Conservation (phyloP, 92 coral and sea anemone genomes). For the Anthopleura xanthogrammica region DNA sequence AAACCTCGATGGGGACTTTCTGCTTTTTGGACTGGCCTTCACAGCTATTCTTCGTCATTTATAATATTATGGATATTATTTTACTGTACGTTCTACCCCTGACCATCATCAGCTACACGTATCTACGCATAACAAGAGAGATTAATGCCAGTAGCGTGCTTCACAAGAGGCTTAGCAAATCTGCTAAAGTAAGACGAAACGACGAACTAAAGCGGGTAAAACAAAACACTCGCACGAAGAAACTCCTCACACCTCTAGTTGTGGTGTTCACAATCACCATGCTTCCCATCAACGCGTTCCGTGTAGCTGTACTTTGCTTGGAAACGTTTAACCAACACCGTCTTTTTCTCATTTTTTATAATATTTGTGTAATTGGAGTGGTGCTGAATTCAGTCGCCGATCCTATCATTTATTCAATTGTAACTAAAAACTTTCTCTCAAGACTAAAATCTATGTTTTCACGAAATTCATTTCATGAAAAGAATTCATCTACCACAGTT, state of each 20-base stretch:
- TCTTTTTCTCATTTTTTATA: constrained; percentile 21
- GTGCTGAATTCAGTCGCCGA: constrained; percentile 55
- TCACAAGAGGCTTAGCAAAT: constrained; percentile 31
- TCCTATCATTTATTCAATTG: constrained; percentile 53
- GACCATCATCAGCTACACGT: constrained; percentile 42
- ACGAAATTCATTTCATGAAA: background rate
- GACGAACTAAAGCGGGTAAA: constrained; percentile 33
- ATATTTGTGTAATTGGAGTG: constrained; percentile 29
- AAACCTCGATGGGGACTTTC: constrained; percentile 20
- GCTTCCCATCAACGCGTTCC: constrained; percentile 51
- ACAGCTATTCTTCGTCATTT: constrained; percentile 17
- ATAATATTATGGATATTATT: constrained; percentile 24
- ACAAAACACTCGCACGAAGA: constrained; percentile 43
- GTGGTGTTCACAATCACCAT: constrained; percentile 55
- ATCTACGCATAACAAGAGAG: constrained; percentile 39
- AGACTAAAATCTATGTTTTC: constrained; percentile 6
- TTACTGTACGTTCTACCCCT: constrained; percentile 48
- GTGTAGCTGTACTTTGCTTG: constrained; percentile 20
- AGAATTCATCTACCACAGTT: background rate
- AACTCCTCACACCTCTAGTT: constrained; percentile 57
- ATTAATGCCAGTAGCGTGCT: constrained; percentile 32
- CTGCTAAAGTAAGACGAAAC: constrained; percentile 1
- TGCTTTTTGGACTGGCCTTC: constrained; percentile 76
- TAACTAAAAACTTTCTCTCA: constrained; percentile 38
- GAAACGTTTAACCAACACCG: background rate